These are phyloP conservation scores for Channa maculata DNA, from an alignment of 2,113 vertebrate genomes.

Conservation along the genomic window DNA sequence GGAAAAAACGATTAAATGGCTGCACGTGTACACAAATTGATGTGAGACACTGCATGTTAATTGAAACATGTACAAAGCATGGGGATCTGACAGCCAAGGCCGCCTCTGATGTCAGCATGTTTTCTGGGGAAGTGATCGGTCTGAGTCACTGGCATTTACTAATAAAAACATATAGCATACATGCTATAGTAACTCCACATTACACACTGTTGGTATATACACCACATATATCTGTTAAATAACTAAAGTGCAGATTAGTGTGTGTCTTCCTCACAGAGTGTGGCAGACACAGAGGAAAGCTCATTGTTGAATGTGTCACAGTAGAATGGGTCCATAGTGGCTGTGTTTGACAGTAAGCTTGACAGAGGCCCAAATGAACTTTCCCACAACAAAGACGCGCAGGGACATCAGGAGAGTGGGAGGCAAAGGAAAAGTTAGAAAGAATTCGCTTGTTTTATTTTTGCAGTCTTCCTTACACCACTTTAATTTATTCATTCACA, in stretches of 20 bases:
- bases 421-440: conserved; percentile 10
- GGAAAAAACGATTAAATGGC: background rate
- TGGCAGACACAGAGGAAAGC: conserved; percentile 15
- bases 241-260: background rate
- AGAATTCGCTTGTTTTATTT: background rate
- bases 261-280: conserved; percentile 18
- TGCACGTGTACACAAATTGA: background rate
- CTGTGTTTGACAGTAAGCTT: conserved; percentile 35
- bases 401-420: background rate
- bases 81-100: background rate
- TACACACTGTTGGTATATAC: background rate
- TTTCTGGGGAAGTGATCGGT: conserved; percentile 1
- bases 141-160: conserved; percentile 34
- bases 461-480: background rate
- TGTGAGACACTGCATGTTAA: background rate
- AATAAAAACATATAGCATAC: conserved; percentile 13
- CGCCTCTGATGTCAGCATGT: conserved; percentile 6
- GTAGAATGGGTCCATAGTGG: conserved; percentile 44
- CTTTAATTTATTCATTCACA: conserved; percentile 15
- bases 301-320: conserved; percentile 34
- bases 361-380: conserved; percentile 51
- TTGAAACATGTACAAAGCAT: background rate
- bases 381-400: conserved; percentile 31
- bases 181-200: background rate
- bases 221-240: background rate